phyloP scores from a whole-genome alignment of 2,113 vertebrate genomes.

The Ceuthmochares aereus region DNA sequence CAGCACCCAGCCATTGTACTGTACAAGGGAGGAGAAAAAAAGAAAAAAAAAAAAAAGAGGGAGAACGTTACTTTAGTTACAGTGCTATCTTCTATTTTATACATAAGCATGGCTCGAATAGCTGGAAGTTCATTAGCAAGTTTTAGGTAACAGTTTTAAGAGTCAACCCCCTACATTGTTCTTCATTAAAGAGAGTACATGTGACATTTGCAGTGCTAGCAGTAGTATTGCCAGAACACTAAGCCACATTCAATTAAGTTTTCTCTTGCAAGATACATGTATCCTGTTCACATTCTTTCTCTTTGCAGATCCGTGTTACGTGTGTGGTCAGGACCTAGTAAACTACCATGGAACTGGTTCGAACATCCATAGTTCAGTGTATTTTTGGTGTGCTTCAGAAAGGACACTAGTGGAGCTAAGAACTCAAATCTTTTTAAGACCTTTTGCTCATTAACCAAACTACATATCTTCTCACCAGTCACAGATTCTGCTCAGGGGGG shows the following conservation, averaged over 20 bases:
- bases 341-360: not conserved
- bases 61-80: not conserved
- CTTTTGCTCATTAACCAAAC: not conserved
- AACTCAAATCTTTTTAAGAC: not conserved
- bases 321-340: not conserved
- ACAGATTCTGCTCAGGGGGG: not conserved
- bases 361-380: not conserved
- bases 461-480: not conserved
- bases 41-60: no score
- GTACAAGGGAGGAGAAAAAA: not conserved
- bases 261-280: not conserved
- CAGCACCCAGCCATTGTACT: not conserved
- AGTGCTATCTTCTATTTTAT: not conserved
- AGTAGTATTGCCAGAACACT: not conserved
- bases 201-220: not conserved
- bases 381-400: not conserved
- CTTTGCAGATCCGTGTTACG: not conserved
- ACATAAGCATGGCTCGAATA: not conserved
- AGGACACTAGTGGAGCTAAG: not conserved
- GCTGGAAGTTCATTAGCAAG: not conserved
- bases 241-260: not conserved
- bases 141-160: not conserved
- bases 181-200: not conserved
- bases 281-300: not conserved
- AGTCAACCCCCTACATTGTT: not conserved